Evolutionary conservation across 2,113 vertebrate species (phyloP).

Genomic region (Elgaria multicarinata): DNA sequence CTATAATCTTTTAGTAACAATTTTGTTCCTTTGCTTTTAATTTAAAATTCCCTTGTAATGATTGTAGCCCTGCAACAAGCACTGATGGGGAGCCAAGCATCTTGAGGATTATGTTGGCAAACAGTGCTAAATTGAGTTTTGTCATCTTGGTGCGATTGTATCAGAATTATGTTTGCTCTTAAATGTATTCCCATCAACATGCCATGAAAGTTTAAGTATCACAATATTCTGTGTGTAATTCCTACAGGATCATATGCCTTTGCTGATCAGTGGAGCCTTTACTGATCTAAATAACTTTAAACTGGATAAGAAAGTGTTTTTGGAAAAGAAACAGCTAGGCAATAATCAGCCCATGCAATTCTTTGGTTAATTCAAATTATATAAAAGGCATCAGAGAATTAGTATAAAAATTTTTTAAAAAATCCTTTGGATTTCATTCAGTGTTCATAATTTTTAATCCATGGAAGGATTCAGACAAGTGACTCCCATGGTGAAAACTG

Average conservation of each 20-base stretch:
- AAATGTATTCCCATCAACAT: constrained; percentile 10
- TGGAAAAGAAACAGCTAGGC: not conserved
- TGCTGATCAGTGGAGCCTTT: constrained; percentile 44
- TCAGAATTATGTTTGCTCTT: constrained; percentile 53
- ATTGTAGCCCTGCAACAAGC: constrained; percentile 16
- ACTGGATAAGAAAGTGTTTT: constrained; percentile 21
- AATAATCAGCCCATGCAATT: constrained; percentile 41
- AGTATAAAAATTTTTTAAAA: not conserved
- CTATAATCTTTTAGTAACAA: not conserved
- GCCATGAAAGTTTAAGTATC: constrained; percentile 51
- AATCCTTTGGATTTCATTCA: not conserved
- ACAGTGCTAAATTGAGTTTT: not conserved
- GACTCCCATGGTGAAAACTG: not conserved
- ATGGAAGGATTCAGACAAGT: not conserved
- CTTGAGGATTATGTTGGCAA: not conserved
- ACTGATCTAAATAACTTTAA: constrained; percentile 42
- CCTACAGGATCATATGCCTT: constrained; percentile 32
- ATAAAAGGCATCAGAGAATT: constrained; percentile 24
- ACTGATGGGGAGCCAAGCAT: constrained; percentile 9
- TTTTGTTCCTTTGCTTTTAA: constrained; percentile 36
- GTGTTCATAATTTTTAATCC: not conserved
- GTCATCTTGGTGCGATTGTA: constrained; percentile 23
- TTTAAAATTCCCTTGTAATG: constrained; percentile 35
- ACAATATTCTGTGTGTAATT: constrained; percentile 49
- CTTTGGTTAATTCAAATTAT: constrained; percentile 51